phyloP scores from a whole-genome alignment of 2,888 invertebrate species.

The Aspidiotus rigidus region DNA sequence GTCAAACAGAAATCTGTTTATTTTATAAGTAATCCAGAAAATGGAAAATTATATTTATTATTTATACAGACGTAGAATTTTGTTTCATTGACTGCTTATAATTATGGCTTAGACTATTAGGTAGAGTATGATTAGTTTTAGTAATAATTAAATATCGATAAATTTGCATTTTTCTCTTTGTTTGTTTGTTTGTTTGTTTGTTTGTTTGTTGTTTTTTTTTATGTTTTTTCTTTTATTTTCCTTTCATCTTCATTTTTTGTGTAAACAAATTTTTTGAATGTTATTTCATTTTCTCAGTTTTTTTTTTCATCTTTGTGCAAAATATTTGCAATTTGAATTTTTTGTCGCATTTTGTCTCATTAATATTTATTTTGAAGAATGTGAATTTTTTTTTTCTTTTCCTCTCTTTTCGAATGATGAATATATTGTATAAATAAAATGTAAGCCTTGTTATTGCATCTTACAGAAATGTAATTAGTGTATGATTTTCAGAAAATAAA shows the following conservation, averaged over 20 bases:
- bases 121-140: constrained; percentile 1
- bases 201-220: constrained; percentile 10
- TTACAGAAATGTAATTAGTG: constrained; percentile 31
- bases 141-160: constrained; percentile 9
- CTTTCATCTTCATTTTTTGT: constrained; percentile 13
- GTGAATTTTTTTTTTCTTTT: neutral
- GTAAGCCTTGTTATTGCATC: constrained; percentile 31
- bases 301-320: neutral
- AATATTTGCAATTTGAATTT: constrained; percentile 27
- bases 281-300: neutral
- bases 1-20: no score
- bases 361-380: constrained; percentile 27
- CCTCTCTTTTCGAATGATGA: neutral
- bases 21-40: neutral
- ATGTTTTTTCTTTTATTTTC: neutral
- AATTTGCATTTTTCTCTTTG: constrained; percentile 22
- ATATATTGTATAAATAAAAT: constrained; percentile 25
- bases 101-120: constrained; percentile 11
- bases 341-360: constrained; percentile 29
- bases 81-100: constrained; percentile 21
- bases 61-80: constrained; percentile 18
- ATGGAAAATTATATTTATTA: neutral
- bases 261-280: constrained; percentile 11
- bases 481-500: constrained; percentile 31
- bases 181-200: constrained; percentile 21